Evolutionary conservation across 2,797 vertebrate species (phyloP).

Genomic region (Varecia variegata): DNA sequence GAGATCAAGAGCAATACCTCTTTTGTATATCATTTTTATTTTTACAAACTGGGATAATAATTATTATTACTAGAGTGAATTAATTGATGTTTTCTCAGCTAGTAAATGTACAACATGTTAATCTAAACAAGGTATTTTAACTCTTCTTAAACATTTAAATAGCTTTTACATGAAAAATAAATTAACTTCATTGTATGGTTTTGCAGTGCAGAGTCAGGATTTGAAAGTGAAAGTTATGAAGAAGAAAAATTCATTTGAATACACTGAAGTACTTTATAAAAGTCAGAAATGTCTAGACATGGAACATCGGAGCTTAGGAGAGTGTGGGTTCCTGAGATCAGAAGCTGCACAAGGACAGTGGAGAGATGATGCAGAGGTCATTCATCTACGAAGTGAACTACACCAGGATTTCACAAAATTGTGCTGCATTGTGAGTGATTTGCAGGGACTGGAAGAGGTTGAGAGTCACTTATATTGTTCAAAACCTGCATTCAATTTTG

Average conservation of each 20-base stretch:
- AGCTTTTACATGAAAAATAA: not conserved
- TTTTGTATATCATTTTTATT: not conserved
- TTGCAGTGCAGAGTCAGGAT: not conserved
- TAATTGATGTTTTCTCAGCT: not conserved
- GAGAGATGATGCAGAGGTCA: no score
- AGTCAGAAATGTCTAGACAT: not conserved
- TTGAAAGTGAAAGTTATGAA: not conserved
- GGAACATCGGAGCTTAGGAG: rapidly evolving
- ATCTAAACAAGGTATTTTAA: not conserved
- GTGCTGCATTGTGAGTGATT: not conserved
- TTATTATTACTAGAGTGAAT: not conserved
- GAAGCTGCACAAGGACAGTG: rapidly evolving
- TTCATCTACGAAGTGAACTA: not conserved
- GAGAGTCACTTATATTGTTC: not conserved
- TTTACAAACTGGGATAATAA: not conserved
- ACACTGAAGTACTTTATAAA: not conserved
- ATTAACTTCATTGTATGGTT: not conserved
- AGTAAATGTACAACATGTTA: not conserved
- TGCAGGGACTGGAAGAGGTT: not conserved
- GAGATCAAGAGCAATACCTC: rapidly evolving
- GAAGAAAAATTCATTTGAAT: not conserved
- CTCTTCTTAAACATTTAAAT: not conserved
- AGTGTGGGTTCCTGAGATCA: rapidly evolving
- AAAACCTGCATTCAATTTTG: not conserved
- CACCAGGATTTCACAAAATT: not conserved